Percentiles rank a stretch among this genome's conserved stretches.
Evolutionary conservation across 2,113 vertebrate species (phyloP).

Genomic region (Aspidoscelis tigris): DNA sequence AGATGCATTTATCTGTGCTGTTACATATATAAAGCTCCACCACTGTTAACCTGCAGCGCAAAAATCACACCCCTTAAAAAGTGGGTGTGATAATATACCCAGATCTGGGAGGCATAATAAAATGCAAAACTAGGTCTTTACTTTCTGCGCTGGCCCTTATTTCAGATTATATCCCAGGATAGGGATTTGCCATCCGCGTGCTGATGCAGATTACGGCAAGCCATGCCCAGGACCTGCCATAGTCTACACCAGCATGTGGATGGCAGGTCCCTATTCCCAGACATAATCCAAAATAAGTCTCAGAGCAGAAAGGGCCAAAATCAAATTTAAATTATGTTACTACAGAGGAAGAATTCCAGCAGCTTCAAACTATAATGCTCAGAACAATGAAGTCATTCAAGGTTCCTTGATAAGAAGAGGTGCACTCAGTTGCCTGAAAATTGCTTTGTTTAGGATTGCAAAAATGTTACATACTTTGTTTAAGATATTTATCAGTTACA

Average conservation of each 20-base stretch:
- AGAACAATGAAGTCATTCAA: background rate
- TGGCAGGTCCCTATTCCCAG: no score
- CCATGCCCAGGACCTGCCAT: no score
- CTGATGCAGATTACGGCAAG: no score
- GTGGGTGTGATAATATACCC: background rate
- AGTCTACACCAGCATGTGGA: no score
- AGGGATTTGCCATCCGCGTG: no score
- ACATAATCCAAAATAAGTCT: no score
- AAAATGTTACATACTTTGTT: no score
- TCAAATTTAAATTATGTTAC: background rate
- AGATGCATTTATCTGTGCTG: constrained; percentile 7
- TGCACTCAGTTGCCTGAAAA: background rate
- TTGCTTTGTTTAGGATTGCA: background rate
- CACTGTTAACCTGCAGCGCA: background rate
- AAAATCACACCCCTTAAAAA: background rate
- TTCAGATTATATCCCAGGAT: no score
- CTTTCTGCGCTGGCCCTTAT: background rate
- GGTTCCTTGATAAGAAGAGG: background rate
- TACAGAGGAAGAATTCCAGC: background rate
- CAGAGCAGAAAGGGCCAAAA: no score
- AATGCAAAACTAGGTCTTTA: background rate
- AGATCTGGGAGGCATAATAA: background rate
- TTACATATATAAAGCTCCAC: background rate
- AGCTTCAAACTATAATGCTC: background rate
- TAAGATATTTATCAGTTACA: no score